Base-by-base conservation (phyloP, 2,888 invertebrate species). In the Phania funesta region DNA sequence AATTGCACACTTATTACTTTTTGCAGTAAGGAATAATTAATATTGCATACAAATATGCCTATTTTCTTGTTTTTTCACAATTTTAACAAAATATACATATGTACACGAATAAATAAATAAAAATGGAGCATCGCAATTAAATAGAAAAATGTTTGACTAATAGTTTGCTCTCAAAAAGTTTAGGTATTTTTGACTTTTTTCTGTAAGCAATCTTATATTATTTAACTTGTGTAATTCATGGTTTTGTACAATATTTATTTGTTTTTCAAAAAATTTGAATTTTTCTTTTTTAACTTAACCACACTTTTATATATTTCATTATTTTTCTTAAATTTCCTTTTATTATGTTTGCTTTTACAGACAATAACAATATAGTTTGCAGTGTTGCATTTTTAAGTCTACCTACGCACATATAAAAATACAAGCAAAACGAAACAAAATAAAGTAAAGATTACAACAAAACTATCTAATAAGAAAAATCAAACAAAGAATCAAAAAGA, bases 271-370 rank as follows among this genome's bases (percentile, higher is more conserved):
- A 32, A 52, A 76, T 73, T 32, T 38, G 68, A 58, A 71, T 80
- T 80, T 67, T 77, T 65, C 62, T 29, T 78, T 84, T 68, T 77
- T 54, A 70, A 81, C 80, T 83, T 85, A 84, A 85, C 85, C 85
- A 83, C 82, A 85, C 85, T 83, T 85, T 81, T 76, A n/a, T 67
- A n/a, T 56, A 29, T 52, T n/a, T n/a, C n/a, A n/a, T n/a, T 82
- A 81, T 35, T 65, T 70, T 73, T 38, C 29, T 68, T 50, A n/a
- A n/a, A n/a, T 78, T 54, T 73, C 73, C 71, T 83, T 79, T 85
- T 71, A 18, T 85, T 80, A 77, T 84, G 35, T 29, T 44, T 54
- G 73, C 67, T 67, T 29, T 52, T 64, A 44, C 38, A 71, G 32
- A 26, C n/a, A 50, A 60, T 22, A 68, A 44, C 41, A 44, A 1